Percentiles rank a stretch among this genome's conserved stretches.
Conservation (phyloP, 2,888 invertebrate genomes). For the Lepeophtheirus nordmannii region DNA sequence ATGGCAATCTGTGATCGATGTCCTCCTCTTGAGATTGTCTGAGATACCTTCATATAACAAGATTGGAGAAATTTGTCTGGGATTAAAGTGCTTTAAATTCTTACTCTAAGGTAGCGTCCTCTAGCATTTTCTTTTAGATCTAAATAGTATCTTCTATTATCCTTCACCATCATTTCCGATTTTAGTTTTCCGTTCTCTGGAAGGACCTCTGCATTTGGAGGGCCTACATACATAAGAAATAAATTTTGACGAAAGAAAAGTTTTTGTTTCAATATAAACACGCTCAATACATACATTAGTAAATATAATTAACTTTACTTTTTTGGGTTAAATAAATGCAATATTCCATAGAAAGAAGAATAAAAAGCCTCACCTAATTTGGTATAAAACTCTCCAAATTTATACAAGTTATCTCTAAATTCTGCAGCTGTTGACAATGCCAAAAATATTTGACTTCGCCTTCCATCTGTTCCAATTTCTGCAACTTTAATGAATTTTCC, state of each 20-base stretch:
- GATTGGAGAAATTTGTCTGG: too few species aligned
- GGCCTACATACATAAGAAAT: too few species aligned
- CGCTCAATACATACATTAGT: too few species aligned
- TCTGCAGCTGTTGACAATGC: constrained; percentile 40
- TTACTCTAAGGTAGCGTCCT: constrained; percentile 74
- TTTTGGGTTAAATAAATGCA: too few species aligned
- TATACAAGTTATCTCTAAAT: constrained; percentile 45
- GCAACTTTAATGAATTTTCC: constrained; percentile 98
- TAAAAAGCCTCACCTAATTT: too few species aligned
- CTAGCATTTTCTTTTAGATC: constrained; percentile 92
- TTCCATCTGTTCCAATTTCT: constrained; percentile 58
- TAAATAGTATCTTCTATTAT: constrained; percentile 94
- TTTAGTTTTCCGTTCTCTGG: constrained; percentile 62
- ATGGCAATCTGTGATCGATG: constrained; percentile 14
- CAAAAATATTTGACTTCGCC: constrained; percentile 46
- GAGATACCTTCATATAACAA: constrained; percentile 66
- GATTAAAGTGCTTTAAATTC: constrained; percentile 16
- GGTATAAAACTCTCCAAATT: too few species aligned
- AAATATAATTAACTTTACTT: too few species aligned
- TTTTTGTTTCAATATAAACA: too few species aligned
- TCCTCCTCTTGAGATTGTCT: constrained; percentile 17
- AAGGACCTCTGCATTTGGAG: too few species aligned
- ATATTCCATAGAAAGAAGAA: too few species aligned
- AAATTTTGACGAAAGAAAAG: too few species aligned
- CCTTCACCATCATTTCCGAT: constrained; percentile 97